These are phyloP conservation scores for Hippopotamus amphibius DNA, from an alignment of 2,113 vertebrate genomes.

Conservation along the genomic window DNA sequence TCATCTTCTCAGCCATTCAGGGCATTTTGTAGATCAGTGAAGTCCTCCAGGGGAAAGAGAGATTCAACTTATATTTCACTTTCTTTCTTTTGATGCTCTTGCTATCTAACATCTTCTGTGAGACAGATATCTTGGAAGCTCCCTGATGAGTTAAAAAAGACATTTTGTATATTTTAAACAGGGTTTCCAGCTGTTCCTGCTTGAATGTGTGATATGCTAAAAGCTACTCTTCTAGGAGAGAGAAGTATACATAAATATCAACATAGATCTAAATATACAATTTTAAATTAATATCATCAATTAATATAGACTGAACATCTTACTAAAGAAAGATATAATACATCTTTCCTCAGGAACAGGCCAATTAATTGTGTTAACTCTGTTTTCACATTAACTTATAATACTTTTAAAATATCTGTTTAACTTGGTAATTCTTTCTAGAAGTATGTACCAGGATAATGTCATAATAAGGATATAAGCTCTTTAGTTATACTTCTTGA, in stretches of 20 bases:
- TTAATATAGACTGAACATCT: not conserved
- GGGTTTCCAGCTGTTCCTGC: not conserved
- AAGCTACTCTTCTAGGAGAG: not conserved
- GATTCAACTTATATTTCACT: not conserved
- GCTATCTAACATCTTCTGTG: not conserved
- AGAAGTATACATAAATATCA: not conserved
- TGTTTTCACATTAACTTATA: not conserved
- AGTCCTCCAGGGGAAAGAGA: not conserved
- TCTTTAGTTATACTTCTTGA: slow-evolving; percentile 35
- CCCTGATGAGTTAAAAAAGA: not conserved
- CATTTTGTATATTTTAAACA: not conserved
- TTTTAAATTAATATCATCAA: not conserved
- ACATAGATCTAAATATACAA: not conserved
- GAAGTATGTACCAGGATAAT: not conserved
- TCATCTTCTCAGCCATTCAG: not conserved
- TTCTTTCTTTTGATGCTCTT: not conserved
- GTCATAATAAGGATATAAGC: not conserved
- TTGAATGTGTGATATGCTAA: not conserved
- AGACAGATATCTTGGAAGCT: not conserved
- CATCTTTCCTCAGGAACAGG: not conserved
- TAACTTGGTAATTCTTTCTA: not conserved
- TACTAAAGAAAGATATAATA: not conserved
- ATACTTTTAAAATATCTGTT: not conserved
- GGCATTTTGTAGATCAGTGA: not conserved
- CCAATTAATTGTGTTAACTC: not conserved